phyloP scores from a whole-genome alignment of 2,888 invertebrate genomes.

The Ferrisia virgata region DNA sequence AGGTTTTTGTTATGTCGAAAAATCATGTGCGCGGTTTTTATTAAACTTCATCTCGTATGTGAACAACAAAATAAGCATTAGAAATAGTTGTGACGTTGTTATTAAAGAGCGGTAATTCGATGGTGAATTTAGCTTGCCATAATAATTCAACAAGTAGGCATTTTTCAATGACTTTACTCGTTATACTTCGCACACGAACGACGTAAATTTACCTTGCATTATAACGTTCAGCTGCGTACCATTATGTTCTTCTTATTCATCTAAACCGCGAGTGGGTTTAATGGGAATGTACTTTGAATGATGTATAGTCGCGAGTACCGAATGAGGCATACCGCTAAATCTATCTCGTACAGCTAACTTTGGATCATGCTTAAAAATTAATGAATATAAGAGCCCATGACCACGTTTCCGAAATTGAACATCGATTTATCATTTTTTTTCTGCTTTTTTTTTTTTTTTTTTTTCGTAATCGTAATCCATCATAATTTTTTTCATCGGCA shows the following conservation, averaged over 20 bases:
- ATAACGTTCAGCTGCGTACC: not conserved
- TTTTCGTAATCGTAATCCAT: not conserved
- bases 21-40: slow-evolving; percentile 47
- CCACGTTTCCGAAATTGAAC: not conserved
- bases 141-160: slow-evolving; percentile 29
- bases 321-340: not conserved
- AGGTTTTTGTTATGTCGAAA: slow-evolving; percentile 36
- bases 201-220: slow-evolving; percentile 16
- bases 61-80: not conserved
- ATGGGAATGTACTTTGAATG: slow-evolving; percentile 22
- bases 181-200: slow-evolving; percentile 8
- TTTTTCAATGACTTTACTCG: slow-evolving; percentile 9
- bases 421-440: slow-evolving; percentile 6
- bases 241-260: not conserved
- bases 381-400: not conserved
- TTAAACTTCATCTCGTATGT: slow-evolving; percentile 12
- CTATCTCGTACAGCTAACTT: not conserved
- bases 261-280: not conserved
- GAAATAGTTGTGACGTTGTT: not conserved
- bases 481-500: slow-evolving; percentile 20
- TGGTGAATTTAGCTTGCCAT: not conserved
- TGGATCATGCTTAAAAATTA: not conserved
- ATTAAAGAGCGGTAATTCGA: slow-evolving; percentile 21
- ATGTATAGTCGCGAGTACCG: slow-evolving; percentile 13
- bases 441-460: not conserved